These are phyloP conservation scores for Bembecia ichneumoniformis DNA, from an alignment of 2,888 invertebrate species.

Conservation along the genomic window DNA sequence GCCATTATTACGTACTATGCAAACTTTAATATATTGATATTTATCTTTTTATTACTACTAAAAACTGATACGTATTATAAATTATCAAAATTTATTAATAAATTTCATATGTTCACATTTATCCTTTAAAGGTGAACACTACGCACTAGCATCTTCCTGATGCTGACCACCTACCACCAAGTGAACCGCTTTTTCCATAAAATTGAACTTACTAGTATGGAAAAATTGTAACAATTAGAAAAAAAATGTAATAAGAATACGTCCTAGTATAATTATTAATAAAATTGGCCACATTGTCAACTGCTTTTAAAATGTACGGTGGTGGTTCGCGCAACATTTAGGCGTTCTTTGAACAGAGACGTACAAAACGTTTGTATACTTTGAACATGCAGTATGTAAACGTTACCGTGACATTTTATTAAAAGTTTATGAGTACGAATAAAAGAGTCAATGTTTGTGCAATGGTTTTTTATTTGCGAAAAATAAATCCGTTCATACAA, in stretches of 20 bases:
- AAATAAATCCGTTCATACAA: background rate
- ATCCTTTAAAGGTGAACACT: too few relatives aligned
- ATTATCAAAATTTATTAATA: too few relatives aligned
- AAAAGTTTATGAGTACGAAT: background rate
- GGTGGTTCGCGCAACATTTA: background rate
- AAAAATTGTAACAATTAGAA: background rate
- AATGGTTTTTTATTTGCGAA: background rate
- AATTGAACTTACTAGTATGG: background rate
- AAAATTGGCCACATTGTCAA: background rate
- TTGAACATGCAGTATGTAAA: background rate
- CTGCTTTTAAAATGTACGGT: background rate
- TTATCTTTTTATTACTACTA: too few relatives aligned
- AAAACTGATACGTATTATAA: too few relatives aligned
- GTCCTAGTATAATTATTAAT: background rate
- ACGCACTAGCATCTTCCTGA: too few relatives aligned
- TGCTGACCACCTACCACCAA: background rate
- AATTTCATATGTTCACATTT: too few relatives aligned
- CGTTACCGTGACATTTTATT: background rate
- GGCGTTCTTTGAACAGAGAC: background rate
- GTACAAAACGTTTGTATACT: background rate
- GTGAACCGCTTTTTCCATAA: background rate
- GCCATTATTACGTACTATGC: too few relatives aligned
- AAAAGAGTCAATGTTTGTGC: background rate
- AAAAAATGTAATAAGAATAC: background rate
- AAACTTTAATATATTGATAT: too few relatives aligned